phyloP scores from a whole-genome alignment of 2,888 invertebrate genomes.

The Muscina levida region DNA sequence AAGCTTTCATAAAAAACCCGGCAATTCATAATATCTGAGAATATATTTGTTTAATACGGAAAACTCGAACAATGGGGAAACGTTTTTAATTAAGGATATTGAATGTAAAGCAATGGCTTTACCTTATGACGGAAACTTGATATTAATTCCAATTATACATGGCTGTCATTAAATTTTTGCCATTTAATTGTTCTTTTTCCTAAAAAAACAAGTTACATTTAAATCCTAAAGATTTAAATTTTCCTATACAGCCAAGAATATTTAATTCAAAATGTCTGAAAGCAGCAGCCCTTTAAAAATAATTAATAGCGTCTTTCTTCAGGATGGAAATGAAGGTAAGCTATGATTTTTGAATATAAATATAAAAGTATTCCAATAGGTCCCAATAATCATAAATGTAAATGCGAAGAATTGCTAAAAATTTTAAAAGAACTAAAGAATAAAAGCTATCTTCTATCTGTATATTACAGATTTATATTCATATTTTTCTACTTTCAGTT shows the following conservation, averaged over 20 bases:
- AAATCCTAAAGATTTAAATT: not conserved
- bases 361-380: not conserved
- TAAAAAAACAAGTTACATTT: not conserved
- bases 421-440: slow-evolving; percentile 17
- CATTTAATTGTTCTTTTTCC: not conserved
- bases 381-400: not conserved
- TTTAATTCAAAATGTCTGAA: slow-evolving; percentile 23
- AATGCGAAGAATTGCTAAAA: slow-evolving; percentile 18
- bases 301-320: slow-evolving; percentile 21
- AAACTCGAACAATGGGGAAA: slow-evolving; percentile 23
- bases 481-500: not conserved
- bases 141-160: slow-evolving; percentile 1
- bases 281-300: slow-evolving; percentile 29
- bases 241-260: not conserved
- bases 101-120: slow-evolving; percentile 43
- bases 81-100: slow-evolving; percentile 33
- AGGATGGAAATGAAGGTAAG: slow-evolving; percentile 5
- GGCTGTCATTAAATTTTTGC: not conserved
- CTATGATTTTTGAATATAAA: not conserved
- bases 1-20: slow-evolving; percentile 23
- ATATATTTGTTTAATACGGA: slow-evolving; percentile 14
- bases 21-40: slow-evolving; percentile 6
- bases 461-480: not conserved
- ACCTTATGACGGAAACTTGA: slow-evolving; percentile 4
- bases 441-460: slow-evolving; percentile 10